Conservation (phyloP, 2,888 invertebrate species). For the Arenicola marina region DNA sequence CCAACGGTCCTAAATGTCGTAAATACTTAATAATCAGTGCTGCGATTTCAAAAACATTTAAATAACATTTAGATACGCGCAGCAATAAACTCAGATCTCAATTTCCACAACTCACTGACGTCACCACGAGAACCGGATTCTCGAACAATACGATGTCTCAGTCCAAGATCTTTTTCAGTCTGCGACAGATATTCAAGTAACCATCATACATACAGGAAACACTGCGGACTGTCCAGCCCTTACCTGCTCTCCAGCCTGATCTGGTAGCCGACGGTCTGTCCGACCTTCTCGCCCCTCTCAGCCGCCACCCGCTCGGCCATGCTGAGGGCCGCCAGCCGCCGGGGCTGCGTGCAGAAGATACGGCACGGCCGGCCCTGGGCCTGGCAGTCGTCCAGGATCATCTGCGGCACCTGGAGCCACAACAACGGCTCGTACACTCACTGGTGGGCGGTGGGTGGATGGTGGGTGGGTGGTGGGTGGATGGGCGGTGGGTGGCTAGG, state of each 20-base stretch:
- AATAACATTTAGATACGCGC: too few relatives aligned
- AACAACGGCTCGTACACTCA: too few relatives aligned
- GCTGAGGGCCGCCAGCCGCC: constrained; percentile 86
- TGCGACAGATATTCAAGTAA: not conserved
- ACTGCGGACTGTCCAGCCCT: not conserved
- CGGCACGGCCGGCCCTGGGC: constrained; percentile 71
- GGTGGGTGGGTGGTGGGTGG: too few relatives aligned
- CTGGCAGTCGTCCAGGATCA: constrained; percentile 78
- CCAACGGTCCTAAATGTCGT: too few relatives aligned
- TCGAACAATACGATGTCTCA: not conserved
- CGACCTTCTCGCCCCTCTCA: constrained; percentile 81
- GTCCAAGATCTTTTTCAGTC: not conserved
- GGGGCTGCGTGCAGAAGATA: constrained; percentile 91
- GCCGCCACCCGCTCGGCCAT: constrained; percentile 88
- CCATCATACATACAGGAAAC: constrained; percentile 6
- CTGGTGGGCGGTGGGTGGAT: too few relatives aligned
- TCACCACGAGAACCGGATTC: not conserved
- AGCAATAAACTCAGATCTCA: too few relatives aligned
- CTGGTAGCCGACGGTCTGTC: constrained; percentile 84
- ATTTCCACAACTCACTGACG: too few relatives aligned
- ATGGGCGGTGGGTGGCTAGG: too few relatives aligned
- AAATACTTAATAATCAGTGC: too few relatives aligned
- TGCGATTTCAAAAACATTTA: too few relatives aligned
- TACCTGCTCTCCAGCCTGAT: constrained; percentile 83
- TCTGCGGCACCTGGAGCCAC: constrained; percentile 92